A percentile compares a stretch with the other conserved stretches of the same genome.
Evolutionary conservation across 2,888 invertebrate species (phyloP).

Genomic region (Amblyjoppa fuscipennis): DNA sequence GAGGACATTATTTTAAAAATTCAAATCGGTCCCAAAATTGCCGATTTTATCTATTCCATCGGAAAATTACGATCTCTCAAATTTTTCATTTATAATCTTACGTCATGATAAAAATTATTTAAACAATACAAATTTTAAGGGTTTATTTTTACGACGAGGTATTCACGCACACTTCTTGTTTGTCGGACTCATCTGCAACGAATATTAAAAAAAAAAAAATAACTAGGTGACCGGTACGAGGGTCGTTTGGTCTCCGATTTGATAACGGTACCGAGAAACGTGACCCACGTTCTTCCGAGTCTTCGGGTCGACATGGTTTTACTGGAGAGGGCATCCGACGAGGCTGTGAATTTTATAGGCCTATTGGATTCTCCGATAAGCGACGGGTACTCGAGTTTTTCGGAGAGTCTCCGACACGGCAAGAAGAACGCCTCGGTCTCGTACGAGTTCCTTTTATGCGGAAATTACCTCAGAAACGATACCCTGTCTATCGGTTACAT

Average conservation of each 20-base stretch:
- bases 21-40: too few species aligned
- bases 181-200: background rate
- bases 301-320: slow-evolving; percentile 59
- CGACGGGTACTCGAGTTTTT: slow-evolving; percentile 53
- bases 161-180: background rate
- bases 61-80: too few species aligned
- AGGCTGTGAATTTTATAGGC: slow-evolving; percentile 58
- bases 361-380: slow-evolving; percentile 52
- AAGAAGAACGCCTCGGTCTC: slow-evolving; percentile 45
- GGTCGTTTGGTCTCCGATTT: slow-evolving; percentile 62
- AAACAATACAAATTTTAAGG: background rate
- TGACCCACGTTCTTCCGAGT: slow-evolving; percentile 54
- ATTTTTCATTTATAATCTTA: too few species aligned
- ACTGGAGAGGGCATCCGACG: slow-evolving; percentile 41
- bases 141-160: background rate
- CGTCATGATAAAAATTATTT: too few species aligned
- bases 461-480: slow-evolving; percentile 58
- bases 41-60: too few species aligned
- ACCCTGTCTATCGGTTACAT: slow-evolving; percentile 61
- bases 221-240: slow-evolving; percentile 44
- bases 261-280: slow-evolving; percentile 55
- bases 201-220: slow-evolving; percentile 14
- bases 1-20: too few species aligned
- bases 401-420: slow-evolving; percentile 40
- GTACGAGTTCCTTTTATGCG: slow-evolving; percentile 62